Conservation (phyloP, 92 coral and sea anemone species). For the Pocillopora grandis region DNA sequence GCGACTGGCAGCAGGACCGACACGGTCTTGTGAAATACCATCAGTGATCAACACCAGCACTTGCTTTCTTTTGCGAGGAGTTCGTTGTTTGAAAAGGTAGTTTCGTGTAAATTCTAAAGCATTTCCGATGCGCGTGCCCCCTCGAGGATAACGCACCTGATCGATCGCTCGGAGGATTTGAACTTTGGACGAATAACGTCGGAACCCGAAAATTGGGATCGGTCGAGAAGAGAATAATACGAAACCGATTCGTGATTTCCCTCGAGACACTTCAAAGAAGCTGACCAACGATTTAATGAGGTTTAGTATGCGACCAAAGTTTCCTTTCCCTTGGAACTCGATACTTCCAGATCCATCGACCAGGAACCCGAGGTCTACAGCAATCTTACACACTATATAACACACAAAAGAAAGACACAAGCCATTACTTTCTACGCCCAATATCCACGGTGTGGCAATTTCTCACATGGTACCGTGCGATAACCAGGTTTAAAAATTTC, state of each 20-base stretch:
- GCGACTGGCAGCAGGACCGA: slow-evolving; percentile 54
- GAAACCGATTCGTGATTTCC: slow-evolving; percentile 67
- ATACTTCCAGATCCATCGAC: slow-evolving; percentile 89
- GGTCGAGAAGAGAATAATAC: slow-evolving; percentile 66
- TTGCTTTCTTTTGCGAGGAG: slow-evolving; percentile 34
- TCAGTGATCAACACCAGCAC: slow-evolving; percentile 70
- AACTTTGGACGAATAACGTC: slow-evolving; percentile 39
- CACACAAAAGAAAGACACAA: not conserved
- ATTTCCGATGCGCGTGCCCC: slow-evolving; percentile 60
- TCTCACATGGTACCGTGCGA: too few relatives aligned
- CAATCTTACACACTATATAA: slow-evolving; percentile 42
- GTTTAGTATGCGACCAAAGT: slow-evolving; percentile 68
- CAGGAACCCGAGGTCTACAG: slow-evolving; percentile 70
- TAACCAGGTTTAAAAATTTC: too few relatives aligned
- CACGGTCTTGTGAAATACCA: slow-evolving; percentile 74
- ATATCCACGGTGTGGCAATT: too few relatives aligned
- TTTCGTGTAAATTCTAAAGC: slow-evolving; percentile 45
- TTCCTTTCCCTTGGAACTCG: slow-evolving; percentile 64
- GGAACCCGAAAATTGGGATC: slow-evolving; percentile 59
- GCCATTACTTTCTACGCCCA: too few relatives aligned
- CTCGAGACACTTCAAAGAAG: slow-evolving; percentile 62
- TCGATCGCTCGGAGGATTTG: slow-evolving; percentile 47
- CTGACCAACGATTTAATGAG: slow-evolving; percentile 60
- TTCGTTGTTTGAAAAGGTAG: slow-evolving; percentile 50
- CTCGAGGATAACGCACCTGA: slow-evolving; percentile 64